A percentile compares a stretch with the other conserved stretches of the same genome.
Conservation (phyloP, 2,113 vertebrate genomes). For the Falco punctatus region DNA sequence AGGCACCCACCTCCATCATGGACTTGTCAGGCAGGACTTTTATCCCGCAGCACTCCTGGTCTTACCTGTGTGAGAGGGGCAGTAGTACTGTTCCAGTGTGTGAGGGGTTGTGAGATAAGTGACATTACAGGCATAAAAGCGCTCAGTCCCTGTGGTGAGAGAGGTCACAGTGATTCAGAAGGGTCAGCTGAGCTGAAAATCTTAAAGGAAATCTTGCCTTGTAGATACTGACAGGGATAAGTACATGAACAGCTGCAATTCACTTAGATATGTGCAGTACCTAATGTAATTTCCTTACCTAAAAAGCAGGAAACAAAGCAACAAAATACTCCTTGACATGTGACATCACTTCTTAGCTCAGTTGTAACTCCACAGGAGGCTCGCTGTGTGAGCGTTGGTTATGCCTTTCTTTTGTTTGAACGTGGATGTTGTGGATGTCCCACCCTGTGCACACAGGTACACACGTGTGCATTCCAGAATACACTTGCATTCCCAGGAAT, state of each 20-base stretch:
- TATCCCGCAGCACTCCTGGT: rapidly evolving
- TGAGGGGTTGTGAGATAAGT: not conserved
- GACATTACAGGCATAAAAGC: not conserved
- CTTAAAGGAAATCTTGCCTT: not conserved
- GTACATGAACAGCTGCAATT: not conserved
- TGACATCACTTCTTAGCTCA: not conserved
- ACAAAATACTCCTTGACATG: not conserved
- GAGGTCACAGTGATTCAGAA: not conserved
- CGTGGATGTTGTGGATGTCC: not conserved
- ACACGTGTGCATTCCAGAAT: not conserved
- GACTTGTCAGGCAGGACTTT: not conserved
- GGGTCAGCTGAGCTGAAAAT: not conserved
- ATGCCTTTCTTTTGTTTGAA: not conserved
- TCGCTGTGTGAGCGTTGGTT: not conserved
- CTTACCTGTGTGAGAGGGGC: not conserved
- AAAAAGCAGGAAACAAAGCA: not conserved
- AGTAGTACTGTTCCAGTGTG: not conserved
- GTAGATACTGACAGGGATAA: not conserved
- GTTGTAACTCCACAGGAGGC: not conserved
- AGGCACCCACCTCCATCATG: rapidly evolving
- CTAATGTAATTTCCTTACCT: not conserved
- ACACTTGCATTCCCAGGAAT: not conserved
- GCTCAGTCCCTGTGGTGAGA: not conserved
- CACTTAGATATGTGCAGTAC: not conserved
- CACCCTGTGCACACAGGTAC: not conserved